Evolutionary conservation across 2,888 invertebrate species (phyloP).

Genomic region (Caenorhabditis uteleia): DNA sequence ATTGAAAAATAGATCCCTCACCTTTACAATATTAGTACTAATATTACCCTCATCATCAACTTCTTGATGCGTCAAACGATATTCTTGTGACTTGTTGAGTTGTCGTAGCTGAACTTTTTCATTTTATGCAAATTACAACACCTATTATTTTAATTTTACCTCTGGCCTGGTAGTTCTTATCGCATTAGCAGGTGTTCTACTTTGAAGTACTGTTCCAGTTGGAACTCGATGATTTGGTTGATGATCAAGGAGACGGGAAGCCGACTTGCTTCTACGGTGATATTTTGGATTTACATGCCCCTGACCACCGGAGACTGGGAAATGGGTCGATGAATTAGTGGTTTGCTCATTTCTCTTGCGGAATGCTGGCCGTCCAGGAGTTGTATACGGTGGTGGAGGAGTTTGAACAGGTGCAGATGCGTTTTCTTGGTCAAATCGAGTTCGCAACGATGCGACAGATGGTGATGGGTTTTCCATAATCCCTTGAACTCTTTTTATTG

Average conservation of each 20-base stretch:
- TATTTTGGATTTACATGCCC: slow-evolving; percentile 48
- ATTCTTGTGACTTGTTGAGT: slow-evolving; percentile 80
- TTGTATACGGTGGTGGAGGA: slow-evolving; percentile 34
- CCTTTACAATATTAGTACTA: slow-evolving; percentile 89
- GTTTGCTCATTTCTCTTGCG: slow-evolving; percentile 8
- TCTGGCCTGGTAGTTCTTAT: slow-evolving; percentile 74
- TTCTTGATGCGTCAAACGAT: slow-evolving; percentile 89
- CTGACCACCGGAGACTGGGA: slow-evolving; percentile 20
- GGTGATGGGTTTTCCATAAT: slow-evolving; percentile 35
- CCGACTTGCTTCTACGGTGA: slow-evolving; percentile 49
- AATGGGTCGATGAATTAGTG: no score
- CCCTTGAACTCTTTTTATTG: slow-evolving; percentile 29
- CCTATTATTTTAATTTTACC: slow-evolving; percentile 70
- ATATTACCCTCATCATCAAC: slow-evolving; percentile 89
- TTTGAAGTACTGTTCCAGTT: slow-evolving; percentile 80
- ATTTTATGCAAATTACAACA: neutral
- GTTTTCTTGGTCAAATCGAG: slow-evolving; percentile 37
- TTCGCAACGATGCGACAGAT: slow-evolving; percentile 39
- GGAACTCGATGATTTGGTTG: slow-evolving; percentile 60
- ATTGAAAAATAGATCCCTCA: slow-evolving; percentile 59
- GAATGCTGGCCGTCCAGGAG: slow-evolving; percentile 21
- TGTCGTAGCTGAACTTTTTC: slow-evolving; percentile 74
- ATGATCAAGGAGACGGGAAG: slow-evolving; percentile 59
- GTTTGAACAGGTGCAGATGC: slow-evolving; percentile 26
- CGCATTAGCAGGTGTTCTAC: slow-evolving; percentile 79